Base-by-base conservation (phyloP, 2,113 vertebrate genomes). In the Solea senegalensis region DNA sequence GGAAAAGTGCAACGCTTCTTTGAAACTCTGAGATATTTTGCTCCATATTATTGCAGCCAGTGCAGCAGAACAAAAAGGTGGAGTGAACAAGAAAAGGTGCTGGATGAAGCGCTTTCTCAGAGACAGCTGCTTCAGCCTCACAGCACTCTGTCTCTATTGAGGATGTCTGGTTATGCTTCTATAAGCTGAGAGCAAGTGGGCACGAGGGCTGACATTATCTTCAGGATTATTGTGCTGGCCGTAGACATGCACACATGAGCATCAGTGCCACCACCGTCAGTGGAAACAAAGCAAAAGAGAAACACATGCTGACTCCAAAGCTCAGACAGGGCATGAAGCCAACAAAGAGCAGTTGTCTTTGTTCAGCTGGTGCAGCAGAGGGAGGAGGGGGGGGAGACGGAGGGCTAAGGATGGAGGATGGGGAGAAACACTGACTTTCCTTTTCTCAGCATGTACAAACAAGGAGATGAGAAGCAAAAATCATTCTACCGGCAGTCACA, bases 311-410 rank as follows among this genome's bases (percentile, higher is more conserved):
- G 70, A 82, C 50, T 89, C 66, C 57, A 65, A 73, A 53, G 67
- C 71, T 77, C 76, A 84, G 60, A 82, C 57, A 66, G 28, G 81
- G 74, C 73, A 73, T 68, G 58, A 53, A 71, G 86, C 78, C 57
- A 86, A 92, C 87, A 91, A 92, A 91, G 88, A 91, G 67, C 78
- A 78, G 86, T 81, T 86, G 86, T 85, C 91, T 91, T 91, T 90
- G 89, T 91, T 90, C 84, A 80, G 82, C 61, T 73, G 77, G 71
- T 13, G 63, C 74, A 89, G 77, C 51, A 72, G 73, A 86, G 87
- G 74, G 81, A 80, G 88, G 83, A 80, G 88, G 83, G 69, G 69
- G 69, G 44, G 72, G 76, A 78, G 48, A 55, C 27, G 65, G 65
- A 69, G 69, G 80, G 69, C 74, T 72, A 9, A 73, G 81, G 74